Evolutionary conservation across 2,888 invertebrate species (phyloP), one percentile per base, ranked within the genome.

Genomic region (Parnassius mnemosyne): DNA sequence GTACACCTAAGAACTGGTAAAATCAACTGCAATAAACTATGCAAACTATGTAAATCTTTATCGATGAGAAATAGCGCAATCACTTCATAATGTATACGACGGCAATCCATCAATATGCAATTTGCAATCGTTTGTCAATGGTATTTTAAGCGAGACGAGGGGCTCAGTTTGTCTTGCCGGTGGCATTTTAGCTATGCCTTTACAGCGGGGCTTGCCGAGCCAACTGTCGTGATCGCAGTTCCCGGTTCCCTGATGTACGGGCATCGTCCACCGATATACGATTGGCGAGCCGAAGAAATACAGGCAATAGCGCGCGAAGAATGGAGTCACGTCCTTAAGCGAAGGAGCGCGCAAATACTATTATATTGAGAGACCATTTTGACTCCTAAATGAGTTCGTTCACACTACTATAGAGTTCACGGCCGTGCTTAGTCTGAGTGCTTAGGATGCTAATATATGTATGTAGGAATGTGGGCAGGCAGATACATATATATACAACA

Each of bases 331-430:
- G 85, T 84, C 81, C 76, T 76, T 73, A 77, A 77, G 79, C 75
- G 72, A 76, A 77, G 75, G 73, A 76, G 71, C 75, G 65, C 65
- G 68, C 71, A 69, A 71, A 72, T 69, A 70, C 76, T 74, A 76
- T 75, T 74, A 62, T 58, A 68, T 66, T 63, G 76, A 78, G 78
- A 81, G 79, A 83, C 74, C 80, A 83, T 87, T 85, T 83, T 75
- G 84, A 85, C 81, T 84, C 79, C 79, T 85, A 87, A 89, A 87
- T 84, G 89, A 87, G 89, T 87, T 89, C 88, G 80, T 89, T 89
- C 83, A 85, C 85, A 83, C 82, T 69, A 57, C 52, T 69, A 57
- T 64, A 65, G 80, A 80, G 84, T 84, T 87, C 85, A 85, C 76
- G 84, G 85, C 75, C 85, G 77, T 65, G 66, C 74, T 73, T 63